Evolutionary conservation across 2,888 invertebrate species (phyloP).

Genomic region (Orchesella flavescens): DNA sequence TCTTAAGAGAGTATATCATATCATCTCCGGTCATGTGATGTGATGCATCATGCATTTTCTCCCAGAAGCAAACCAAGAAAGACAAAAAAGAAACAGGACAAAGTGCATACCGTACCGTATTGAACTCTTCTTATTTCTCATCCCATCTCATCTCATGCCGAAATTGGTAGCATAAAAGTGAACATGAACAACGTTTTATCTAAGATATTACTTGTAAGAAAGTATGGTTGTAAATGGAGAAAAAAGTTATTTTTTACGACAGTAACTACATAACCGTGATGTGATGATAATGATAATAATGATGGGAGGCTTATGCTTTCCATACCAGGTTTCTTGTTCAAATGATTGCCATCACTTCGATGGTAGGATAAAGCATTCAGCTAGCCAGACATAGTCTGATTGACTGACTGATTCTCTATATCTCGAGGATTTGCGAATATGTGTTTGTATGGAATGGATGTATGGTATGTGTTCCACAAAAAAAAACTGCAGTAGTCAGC

Average conservation of each 20-base stretch:
- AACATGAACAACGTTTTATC: background rate
- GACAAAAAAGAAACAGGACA: background rate
- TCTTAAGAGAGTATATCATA: background rate
- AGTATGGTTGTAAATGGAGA: background rate
- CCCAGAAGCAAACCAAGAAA: conserved; percentile 6
- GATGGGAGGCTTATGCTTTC: background rate
- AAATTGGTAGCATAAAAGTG: background rate
- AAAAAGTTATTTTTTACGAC: background rate
- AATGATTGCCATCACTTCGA: background rate
- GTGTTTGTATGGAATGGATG: too few species aligned
- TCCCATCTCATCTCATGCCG: background rate
- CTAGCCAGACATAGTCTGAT: background rate
- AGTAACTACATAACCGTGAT: background rate
- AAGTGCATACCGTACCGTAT: background rate
- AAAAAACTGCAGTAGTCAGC: background rate
- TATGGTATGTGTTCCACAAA: background rate
- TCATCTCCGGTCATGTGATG: conserved; percentile 32
- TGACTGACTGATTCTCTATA: background rate
- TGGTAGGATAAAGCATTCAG: background rate
- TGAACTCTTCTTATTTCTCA: background rate
- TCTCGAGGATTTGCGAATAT: too few species aligned
- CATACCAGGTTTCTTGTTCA: conserved; percentile 5
- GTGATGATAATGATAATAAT: background rate
- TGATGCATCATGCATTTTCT: conserved; percentile 32
- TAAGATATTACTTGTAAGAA: background rate